Evolutionary conservation across 2,888 invertebrate genomes (phyloP), one percentile per base, ranked within the genome.

Genomic region (Cephus pygmeus): DNA sequence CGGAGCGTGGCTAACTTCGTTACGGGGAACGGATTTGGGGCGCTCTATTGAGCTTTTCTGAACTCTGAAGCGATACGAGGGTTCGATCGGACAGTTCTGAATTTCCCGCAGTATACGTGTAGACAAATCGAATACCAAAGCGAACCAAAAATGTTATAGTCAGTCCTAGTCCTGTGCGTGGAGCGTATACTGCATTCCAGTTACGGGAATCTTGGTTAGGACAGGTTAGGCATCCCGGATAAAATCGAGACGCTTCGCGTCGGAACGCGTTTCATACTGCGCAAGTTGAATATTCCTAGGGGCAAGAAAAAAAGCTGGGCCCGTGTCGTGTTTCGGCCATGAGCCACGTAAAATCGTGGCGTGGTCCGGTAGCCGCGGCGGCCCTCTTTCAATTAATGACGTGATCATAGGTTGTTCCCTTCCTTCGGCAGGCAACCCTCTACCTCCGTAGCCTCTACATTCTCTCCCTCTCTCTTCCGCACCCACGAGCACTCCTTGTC

Each of bases 331-430:
- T 74, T 74, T 74, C 74, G 74, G 30, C 74, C 30, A 35, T 15
- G 74, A 75, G 75, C 69, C 77, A 68, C 69, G 77, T 78, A 82
- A 83, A 82, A 77, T 75, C 73, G 79, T 82, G 86, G 88, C 87
- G 88, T 88, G 86, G 88, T 87, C 76, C 87, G 87, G 89, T 89
- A 90, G 89, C 90, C 86, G 86, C 85, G 88, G 87, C 87, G 87
- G 89, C 86, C 89, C 86, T 90, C 88, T 88, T 90, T 89, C 88
- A 90, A 90, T 90, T 90, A 90, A 90, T 90, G 89, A 90, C 88
- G 89, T 89, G 89, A 90, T 90, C 90, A 90, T 89, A 90, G 90
- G 90, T 88, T 90, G 89, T 87, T 79, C 81, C 80, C 74, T 80
- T 77, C 77, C 78, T 77, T 79, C 77, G 78, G 77, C 78, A 73